Evolutionary conservation across 35 echinoderm and acorn worm genomes (phyloP), one percentile per base, ranked within the genome.

Genomic region (Patiria miniata): DNA sequence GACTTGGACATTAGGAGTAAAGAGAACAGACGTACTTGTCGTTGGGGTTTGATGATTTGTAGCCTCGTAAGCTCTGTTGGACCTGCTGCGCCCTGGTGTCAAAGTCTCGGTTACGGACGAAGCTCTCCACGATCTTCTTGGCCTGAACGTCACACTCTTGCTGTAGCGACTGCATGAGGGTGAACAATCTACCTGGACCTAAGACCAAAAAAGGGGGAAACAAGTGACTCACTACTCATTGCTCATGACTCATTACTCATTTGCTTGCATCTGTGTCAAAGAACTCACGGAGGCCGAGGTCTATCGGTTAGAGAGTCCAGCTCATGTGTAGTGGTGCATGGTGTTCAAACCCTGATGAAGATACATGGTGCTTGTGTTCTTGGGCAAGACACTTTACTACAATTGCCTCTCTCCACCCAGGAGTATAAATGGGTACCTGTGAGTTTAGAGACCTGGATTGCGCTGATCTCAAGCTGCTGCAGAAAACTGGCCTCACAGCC

Each of bases 141-240:
- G 96, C 89, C 68, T 99, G 96, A 18, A 61, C 83, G 68, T 99
- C 96, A 85, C 96, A 99, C 55, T 99, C 96, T 77, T 88, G 82
- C 81, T 99, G 96, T 8, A 99, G 89, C 40, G 53, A 88, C 51
- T 92, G 60, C 53, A 99, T 99, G 7, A 99, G 30, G 34, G 86
- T 78, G 28, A 99, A 60, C 37, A 99, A 61, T 58, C 92, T 86
- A 39, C 96, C 96, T 23, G 96, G 96, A 53, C 96, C 96, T 98
- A 53, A 36, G 59, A 36, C 51, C n/a, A 19, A 82, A 4, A 73
- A 30, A 69, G 34, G 28, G 29, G 29, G 29, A 69, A 7, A 30
- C 2, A 36, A 0, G 16, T 14, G 29, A 73, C 57, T 68, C 30
- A 8, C 8, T 68, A 68, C 2, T 73, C 34, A 73, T 73, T 73